These are phyloP conservation scores for Desmodus rotundus DNA, from an alignment of 2,113 vertebrate species.

Conservation along the genomic window DNA sequence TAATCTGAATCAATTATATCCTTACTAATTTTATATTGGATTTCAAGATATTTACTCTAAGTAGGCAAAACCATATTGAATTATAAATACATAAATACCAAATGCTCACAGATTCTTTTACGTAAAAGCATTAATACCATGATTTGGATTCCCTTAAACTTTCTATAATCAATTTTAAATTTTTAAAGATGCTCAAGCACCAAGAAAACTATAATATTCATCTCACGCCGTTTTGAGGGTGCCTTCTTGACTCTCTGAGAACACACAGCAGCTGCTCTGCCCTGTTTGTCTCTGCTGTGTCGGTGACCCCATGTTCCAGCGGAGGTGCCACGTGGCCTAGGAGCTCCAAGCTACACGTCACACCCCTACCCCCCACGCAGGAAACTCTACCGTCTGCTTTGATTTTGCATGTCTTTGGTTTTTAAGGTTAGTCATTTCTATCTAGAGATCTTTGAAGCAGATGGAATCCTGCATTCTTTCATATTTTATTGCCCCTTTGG, in stretches of 20 bases:
- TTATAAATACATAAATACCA: background rate
- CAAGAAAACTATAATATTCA: background rate
- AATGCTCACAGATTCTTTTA: background rate
- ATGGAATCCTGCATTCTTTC: background rate
- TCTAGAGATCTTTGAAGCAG: background rate
- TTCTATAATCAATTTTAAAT: slow-evolving; percentile 14
- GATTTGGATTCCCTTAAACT: background rate
- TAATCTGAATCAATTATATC: background rate
- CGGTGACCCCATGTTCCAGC: background rate
- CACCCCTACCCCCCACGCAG: background rate
- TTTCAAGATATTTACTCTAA: background rate
- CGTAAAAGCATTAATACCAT: background rate
- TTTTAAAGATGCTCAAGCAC: background rate
- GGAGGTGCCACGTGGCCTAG: background rate
- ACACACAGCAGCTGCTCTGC: background rate
- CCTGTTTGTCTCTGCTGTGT: background rate
- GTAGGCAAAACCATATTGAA: background rate
- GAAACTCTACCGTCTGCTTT: background rate
- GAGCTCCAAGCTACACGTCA: background rate
- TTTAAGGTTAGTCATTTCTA: background rate
- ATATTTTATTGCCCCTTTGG: background rate
- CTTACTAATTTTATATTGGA: slow-evolving; percentile 11
- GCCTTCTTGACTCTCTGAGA: background rate
- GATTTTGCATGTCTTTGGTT: background rate
- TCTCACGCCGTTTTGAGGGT: background rate